Conservation (phyloP, 2,113 vertebrate genomes). For the Neogale vison region DNA sequence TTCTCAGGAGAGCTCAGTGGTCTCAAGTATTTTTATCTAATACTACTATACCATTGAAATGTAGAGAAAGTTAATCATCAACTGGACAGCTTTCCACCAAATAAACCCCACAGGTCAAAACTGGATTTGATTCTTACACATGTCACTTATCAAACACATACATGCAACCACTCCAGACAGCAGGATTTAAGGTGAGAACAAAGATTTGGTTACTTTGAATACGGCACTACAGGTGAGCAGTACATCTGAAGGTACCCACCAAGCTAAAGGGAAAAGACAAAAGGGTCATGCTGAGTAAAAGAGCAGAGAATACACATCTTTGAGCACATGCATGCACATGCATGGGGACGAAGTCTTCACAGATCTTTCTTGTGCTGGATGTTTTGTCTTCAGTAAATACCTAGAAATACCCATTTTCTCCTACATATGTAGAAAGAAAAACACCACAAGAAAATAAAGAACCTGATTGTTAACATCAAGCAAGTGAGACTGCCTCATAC, state of each 20-base stretch:
- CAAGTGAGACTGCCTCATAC: background rate
- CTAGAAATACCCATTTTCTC: slow-evolving; percentile 25
- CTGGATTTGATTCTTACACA: slow-evolving; percentile 39
- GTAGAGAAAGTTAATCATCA: slow-evolving; percentile 8
- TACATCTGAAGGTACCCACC: background rate
- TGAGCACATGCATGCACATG: background rate
- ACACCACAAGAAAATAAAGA: slow-evolving; percentile 15
- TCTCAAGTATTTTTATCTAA: background rate
- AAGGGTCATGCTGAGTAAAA: background rate
- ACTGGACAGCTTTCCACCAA: slow-evolving; percentile 20
- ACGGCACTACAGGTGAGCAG: background rate
- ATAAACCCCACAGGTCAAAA: slow-evolving; percentile 13
- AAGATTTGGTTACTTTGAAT: slow-evolving; percentile 40
- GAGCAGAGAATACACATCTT: background rate
- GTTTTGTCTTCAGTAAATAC: background rate
- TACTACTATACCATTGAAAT: background rate
- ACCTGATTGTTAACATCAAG: slow-evolving; percentile 3
- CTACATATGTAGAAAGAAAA: background rate
- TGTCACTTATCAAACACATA: background rate
- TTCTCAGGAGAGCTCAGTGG: background rate
- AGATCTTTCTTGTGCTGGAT: background rate
- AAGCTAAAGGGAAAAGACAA: slow-evolving; percentile 7
- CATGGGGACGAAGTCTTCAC: slow-evolving; percentile 5
- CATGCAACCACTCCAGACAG: background rate
- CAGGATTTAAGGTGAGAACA: slow-evolving; percentile 16